Evolutionary conservation across 53 echinoderm and acorn worm genomes (phyloP).

Genomic region (Henricia sp.): DNA sequence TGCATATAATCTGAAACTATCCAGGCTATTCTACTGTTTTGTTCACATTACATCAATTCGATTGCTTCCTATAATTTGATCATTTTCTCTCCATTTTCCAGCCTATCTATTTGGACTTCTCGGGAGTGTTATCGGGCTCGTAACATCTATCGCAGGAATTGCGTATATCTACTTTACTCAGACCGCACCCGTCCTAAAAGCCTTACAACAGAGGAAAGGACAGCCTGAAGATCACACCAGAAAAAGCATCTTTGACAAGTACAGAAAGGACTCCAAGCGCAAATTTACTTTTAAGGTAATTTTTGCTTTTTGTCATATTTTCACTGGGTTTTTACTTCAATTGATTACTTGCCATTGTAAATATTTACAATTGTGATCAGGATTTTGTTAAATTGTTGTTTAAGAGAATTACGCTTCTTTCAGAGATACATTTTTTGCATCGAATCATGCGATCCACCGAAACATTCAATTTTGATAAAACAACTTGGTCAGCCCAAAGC

Average conservation of each 20-base stretch:
- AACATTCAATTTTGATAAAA: too few species aligned
- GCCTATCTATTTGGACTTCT: constrained; percentile 45
- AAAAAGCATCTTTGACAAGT: constrained; percentile 10
- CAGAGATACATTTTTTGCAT: too few species aligned
- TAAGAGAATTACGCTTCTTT: too few species aligned
- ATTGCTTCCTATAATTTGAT: background rate
- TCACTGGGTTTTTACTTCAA: too few species aligned
- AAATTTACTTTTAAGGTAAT: constrained; percentile 52
- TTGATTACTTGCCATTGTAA: too few species aligned
- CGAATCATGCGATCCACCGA: too few species aligned
- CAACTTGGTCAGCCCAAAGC: too few species aligned
- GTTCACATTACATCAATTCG: background rate
- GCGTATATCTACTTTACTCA: constrained; percentile 45
- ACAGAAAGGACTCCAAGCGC: constrained; percentile 19
- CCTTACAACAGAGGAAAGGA: constrained; percentile 6
- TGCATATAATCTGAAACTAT: too few species aligned
- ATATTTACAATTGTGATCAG: too few species aligned
- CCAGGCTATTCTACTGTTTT: too few species aligned
- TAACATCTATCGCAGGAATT: constrained; percentile 26
- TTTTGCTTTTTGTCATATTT: too few species aligned
- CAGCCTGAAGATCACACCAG: constrained; percentile 25
- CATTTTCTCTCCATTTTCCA: background rate
- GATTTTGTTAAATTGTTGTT: too few species aligned
- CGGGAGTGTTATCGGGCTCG: constrained; percentile 34
- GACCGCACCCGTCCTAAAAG: constrained; percentile 12